A percentile compares a stretch with the other conserved stretches of the same genome.
Conservation (phyloP, 2,888 invertebrate genomes). For the Frankliniella fusca region DNA sequence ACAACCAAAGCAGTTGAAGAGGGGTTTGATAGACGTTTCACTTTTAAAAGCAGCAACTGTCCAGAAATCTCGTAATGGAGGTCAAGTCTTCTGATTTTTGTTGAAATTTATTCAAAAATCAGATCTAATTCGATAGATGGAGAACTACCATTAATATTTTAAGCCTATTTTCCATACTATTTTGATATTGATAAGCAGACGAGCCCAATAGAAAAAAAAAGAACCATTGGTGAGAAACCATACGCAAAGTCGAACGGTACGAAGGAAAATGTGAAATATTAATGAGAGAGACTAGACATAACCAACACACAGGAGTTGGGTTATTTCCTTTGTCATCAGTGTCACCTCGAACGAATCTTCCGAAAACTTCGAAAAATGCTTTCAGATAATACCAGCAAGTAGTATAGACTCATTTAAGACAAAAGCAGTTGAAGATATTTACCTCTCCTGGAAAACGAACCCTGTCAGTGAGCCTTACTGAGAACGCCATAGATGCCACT, state of each 20-base stretch:
- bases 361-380: not conserved
- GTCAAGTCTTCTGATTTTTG: not conserved
- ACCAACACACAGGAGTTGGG: not conserved
- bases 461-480: not conserved
- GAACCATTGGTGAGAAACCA: not conserved
- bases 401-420: not conserved
- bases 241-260: not conserved
- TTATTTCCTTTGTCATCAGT: not conserved
- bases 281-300: not conserved
- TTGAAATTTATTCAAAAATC: not conserved
- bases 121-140: too few relatives aligned
- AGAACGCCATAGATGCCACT: not conserved
- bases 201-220: not conserved
- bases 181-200: not conserved
- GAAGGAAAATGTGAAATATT: not conserved
- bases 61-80: not conserved
- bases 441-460: slow-evolving; percentile 6
- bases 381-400: not conserved
- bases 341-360: not conserved
- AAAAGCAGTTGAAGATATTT: not conserved
- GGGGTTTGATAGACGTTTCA: not conserved
- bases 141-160: not conserved
- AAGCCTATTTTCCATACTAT: not conserved
- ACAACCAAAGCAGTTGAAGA: not conserved
- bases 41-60: not conserved